Evolutionary conservation across 1,140 invertebrate genomes (phyloP), one percentile per base, ranked within the genome.

Genomic region (Trichonephila inaurata): DNA sequence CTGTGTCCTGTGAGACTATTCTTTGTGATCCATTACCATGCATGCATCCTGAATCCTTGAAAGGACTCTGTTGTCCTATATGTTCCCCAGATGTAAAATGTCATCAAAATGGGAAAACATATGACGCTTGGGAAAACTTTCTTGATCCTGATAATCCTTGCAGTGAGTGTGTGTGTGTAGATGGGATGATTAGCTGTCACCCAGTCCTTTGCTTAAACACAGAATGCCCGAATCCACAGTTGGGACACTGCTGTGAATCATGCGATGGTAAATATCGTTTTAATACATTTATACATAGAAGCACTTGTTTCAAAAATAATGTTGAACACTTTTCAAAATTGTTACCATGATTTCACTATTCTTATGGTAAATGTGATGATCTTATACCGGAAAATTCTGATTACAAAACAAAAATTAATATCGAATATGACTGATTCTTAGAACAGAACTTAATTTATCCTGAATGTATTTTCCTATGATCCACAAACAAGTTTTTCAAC

Each of bases 151-250:
- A 61, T 44, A 88, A 91, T 88, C 24, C 89, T 21, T 94, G 93
- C 28, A 94, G 82, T 64, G 89, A 94, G 81, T 94, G 93, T 64
- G 89, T 94, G 7, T 94, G 93, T 60, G 40, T 94, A 16, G 93
- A 94, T 62, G 93, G 93, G 24, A 81, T 91, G 66, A 62, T 81
- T 19, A 94, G 83, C 61, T 94, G 93, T n/a, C 93, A 94, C 51
- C 89, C 64, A 33, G 83, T 91, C 8, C 61, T 89, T 40, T 94
- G 93, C 16, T 51, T 69, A 18, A 89, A 91, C 5, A 66, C 83
- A 7, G 60, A 77, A 44, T 94, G 93, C 28, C 81, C 93, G 12
- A 94, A 94, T 88, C 93, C 93, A 62, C 87, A 89, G 18, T 77
- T 81, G 16, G 93, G 93, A 24, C 81, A 91, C 8, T 94, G 93